Percentiles rank a stretch among this genome's conserved stretches.
phyloP scores from a whole-genome alignment of 2,888 invertebrate genomes.

The Agrochola circellaris region DNA sequence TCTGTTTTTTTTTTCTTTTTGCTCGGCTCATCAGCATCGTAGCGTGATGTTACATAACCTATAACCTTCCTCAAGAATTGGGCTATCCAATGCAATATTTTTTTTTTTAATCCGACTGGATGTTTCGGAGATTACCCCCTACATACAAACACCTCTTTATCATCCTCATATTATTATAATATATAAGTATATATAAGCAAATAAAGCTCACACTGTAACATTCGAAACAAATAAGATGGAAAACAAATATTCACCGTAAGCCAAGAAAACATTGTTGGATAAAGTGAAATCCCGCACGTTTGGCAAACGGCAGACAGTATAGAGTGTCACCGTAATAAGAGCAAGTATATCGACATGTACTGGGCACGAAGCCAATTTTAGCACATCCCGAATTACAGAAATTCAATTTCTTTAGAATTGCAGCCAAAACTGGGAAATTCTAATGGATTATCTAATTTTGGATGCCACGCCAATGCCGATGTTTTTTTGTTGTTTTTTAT shows the following conservation, averaged over 20 bases:
- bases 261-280: conserved; percentile 32
- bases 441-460: conserved; percentile 20
- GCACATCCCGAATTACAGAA: conserved; percentile 22
- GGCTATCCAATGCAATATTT: too few species aligned
- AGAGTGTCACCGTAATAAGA: conserved; percentile 41
- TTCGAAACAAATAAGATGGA: conserved; percentile 9
- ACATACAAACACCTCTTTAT: too few species aligned
- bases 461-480: not conserved
- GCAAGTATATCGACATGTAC: conserved; percentile 46
- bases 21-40: too few species aligned
- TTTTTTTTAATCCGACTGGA: too few species aligned
- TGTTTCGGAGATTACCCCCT: too few species aligned
- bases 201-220: not conserved
- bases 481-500: not conserved
- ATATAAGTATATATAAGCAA: not conserved
- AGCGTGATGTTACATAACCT: too few species aligned
- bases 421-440: conserved; percentile 33
- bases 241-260: not conserved
- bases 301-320: conserved; percentile 27
- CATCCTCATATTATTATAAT: too few species aligned
- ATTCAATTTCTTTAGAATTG: conserved; percentile 38
- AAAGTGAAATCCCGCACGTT: conserved; percentile 32
- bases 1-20: too few species aligned
- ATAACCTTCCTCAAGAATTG: too few species aligned
- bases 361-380: conserved; percentile 33